phyloP scores from a whole-genome alignment of 2,888 invertebrate species.

The Pemphredon lugubris region DNA sequence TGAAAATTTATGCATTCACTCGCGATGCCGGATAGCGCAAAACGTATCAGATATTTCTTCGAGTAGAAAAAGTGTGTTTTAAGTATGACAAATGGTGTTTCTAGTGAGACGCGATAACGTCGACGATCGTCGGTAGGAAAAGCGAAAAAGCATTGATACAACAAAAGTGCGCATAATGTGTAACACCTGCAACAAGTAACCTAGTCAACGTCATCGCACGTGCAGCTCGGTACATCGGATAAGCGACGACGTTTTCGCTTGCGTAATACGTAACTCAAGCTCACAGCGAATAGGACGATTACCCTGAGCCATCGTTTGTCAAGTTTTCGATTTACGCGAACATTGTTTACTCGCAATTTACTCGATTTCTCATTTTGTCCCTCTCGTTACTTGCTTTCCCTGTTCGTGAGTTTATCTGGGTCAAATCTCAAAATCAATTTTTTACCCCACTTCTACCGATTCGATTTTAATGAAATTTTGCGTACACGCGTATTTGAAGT shows the following conservation, averaged over 20 bases:
- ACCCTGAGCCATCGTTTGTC: constrained; percentile 10
- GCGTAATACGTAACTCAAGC: constrained; percentile 28
- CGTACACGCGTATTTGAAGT: no score
- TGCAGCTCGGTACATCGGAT: constrained; percentile 31
- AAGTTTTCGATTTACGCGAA: constrained; percentile 20
- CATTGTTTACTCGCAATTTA: neutral
- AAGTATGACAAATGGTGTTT: no score
- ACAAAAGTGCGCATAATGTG: constrained; percentile 24
- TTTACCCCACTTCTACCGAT: no score
- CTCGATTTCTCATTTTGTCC: neutral
- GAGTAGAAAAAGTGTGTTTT: no score
- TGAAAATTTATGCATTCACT: no score
- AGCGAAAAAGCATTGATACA: constrained; percentile 23
- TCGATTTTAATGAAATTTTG: no score
- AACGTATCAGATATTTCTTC: no score
- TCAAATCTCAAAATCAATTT: no score
- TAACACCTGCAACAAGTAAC: constrained; percentile 32
- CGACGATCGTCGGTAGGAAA: constrained; percentile 3
- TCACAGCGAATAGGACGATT: constrained; percentile 8
- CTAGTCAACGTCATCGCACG: constrained; percentile 23
- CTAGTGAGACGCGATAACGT: neutral
- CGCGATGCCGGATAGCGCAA: no score
- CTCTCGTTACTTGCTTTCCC: no score
- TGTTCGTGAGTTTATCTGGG: no score
- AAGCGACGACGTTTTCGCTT: constrained; percentile 27